Evolutionary conservation across 1,140 invertebrate species (phyloP), one percentile per base, ranked within the genome.

Genomic region (Cherax quadricarinatus): DNA sequence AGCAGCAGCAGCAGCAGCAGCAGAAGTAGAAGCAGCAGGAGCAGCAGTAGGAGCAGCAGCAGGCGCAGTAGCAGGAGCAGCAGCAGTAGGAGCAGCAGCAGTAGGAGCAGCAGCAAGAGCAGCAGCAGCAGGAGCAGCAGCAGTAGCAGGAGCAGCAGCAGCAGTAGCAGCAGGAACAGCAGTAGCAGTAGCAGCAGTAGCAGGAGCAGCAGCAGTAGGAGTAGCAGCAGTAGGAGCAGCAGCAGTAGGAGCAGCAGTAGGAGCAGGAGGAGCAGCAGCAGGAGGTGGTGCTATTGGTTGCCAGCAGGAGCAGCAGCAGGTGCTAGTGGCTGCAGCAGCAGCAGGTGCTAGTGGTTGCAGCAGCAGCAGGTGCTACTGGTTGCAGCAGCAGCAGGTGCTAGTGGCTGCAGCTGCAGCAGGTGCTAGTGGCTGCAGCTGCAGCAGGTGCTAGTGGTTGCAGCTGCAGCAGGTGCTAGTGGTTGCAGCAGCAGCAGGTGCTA

Each of bases 1-100:
- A n/a, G n/a, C n/a, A n/a, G n/a, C n/a, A n/a, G n/a, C n/a, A n/a
- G n/a, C n/a, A n/a, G n/a, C n/a, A n/a, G n/a, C n/a, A n/a, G n/a
- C n/a, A n/a, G n/a, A n/a, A n/a, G n/a, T n/a, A n/a, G n/a, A n/a
- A n/a, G 82, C 24, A 84, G 82, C 57, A 84, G 82, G 49, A 84
- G 82, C 51, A 81, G 30, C 21, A 81, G n/a, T 1, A 81, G 79
- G 18, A 81, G 79, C 7, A 81, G 79, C 51, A 48, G 79, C 51
- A 81, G 79, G 18, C 24, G 79, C 51, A 81, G 79, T 2, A 81
- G 79, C 30, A 41, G 21, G 4, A 41, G 21, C 4, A 75, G 73
- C 30, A 75, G 73, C 30, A 75, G 3, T 48, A 81, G 78, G 4
- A 80, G 78, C 4, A 80, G 78, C 49, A 80, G 78, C 49, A 80